These are phyloP conservation scores for Maniola jurtina DNA, from an alignment of 1,140 invertebrate species.

Conservation along the genomic window DNA sequence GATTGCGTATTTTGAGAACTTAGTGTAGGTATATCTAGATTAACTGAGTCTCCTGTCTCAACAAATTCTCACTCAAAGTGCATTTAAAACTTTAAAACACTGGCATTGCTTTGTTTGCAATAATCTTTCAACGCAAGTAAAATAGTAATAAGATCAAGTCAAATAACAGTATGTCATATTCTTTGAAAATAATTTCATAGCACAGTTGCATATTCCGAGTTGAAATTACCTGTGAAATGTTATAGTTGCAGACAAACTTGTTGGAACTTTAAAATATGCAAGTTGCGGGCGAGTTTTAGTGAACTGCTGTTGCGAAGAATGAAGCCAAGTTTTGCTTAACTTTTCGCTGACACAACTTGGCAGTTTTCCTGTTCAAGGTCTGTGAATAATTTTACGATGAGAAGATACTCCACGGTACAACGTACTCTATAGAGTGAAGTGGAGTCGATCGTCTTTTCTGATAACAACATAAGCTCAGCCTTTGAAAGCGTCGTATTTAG, in stretches of 20 bases:
- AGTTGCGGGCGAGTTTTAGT: conserved; percentile 1
- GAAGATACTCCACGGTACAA: not conserved
- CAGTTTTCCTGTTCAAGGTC: not conserved
- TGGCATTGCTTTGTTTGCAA: no score
- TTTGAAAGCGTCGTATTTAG: no score
- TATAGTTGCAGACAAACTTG: conserved; percentile 11
- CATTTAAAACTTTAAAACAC: no score
- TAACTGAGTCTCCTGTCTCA: no score
- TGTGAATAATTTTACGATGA: not conserved
- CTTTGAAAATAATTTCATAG: not conserved
- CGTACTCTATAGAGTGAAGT: not conserved
- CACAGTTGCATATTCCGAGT: not conserved
- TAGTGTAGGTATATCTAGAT: no score
- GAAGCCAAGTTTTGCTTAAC: conserved; percentile 3
- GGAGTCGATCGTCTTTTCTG: no score
- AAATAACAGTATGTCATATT: not conserved
- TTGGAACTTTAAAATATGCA: conserved; percentile 5
- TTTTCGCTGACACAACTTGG: not conserved
- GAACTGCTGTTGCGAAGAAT: not conserved
- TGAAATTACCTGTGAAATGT: conserved; percentile 15
- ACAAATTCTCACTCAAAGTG: no score
- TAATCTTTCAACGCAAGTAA: no score
- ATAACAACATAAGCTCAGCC: no score
- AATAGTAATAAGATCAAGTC: not conserved
- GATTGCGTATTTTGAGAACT: no score